Base-by-base conservation (phyloP, 2,797 vertebrate genomes). In the Malacoctenus gilli region DNA sequence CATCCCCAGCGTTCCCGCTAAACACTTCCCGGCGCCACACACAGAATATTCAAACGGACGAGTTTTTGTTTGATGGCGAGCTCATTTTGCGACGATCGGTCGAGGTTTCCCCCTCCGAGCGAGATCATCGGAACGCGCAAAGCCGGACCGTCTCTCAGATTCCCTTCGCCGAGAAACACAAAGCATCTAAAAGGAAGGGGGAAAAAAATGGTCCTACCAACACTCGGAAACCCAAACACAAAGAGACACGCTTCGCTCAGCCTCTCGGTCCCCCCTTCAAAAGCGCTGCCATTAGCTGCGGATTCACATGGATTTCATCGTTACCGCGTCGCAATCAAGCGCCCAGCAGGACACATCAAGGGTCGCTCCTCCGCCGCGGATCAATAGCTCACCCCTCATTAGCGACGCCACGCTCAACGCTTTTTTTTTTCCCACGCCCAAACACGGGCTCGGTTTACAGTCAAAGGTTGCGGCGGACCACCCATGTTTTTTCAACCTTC, bases 311-410 rank as follows among this genome's bases (percentile, higher is more conserved):
- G 30, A 70, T 48, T 38, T 31, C 42, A 72, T 66, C 62, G 42
- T 55, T 41, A 51, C 42, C 36, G 21, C 15, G 21, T 22, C 32
- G 39, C 20, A 42, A 72, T 52, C 53, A 57, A 34, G 66, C 35
- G 54, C 37, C 23, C 43, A 54, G 65, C 44, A 14, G 38, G 20
- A 59, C 19, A 31, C 25, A 49, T 75, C 23, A 57, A 59, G 63
- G 48, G 64, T 34, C 23, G 43, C 19, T 51, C 72, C 34, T 44
- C 36, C 13, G 20, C 12, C 16, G 8, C 31, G 41, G 68, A 80
- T 85, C 70, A 61, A 68, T 78, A 68, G 34, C 31, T 20, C 40
- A 13, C 31, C 63, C 37, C 49, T 75, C 77, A 75, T 80, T 77
- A 80, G 60, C 49, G 12, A 30, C 23, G 31, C 41, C 35, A 11